Evolutionary conservation across 2,888 invertebrate genomes (phyloP).

Genomic region (Epicampocera succincta): DNA sequence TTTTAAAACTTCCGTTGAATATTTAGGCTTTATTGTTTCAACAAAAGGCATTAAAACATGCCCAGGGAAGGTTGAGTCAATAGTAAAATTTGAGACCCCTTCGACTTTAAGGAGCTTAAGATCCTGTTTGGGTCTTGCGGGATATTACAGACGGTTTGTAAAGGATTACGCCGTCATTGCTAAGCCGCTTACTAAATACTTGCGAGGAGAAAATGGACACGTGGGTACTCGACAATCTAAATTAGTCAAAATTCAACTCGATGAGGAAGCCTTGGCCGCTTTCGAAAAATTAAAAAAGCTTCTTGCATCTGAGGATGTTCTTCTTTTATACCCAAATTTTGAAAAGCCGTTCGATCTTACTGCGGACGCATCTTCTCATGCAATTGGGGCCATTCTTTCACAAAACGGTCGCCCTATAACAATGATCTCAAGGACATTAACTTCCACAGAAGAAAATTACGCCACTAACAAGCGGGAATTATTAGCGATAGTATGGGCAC

Average conservation of each 20-base stretch:
- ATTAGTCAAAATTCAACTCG: neutral
- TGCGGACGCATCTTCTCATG: no score
- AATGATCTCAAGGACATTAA: neutral
- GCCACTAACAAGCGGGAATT: neutral
- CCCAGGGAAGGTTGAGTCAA: neutral
- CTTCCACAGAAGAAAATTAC: neutral
- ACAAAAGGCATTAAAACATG: no score
- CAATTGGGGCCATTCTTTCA: no score
- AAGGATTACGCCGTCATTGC: no score
- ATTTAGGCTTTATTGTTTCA: no score
- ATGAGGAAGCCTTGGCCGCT: neutral
- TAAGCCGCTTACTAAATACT: neutral
- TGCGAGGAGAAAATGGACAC: neutral
- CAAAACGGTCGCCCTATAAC: neutral
- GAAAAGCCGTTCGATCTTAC: no score
- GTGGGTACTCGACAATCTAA: neutral
- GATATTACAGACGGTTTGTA: no score
- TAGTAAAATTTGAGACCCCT: no score
- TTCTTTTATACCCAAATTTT: slow-evolving; percentile 2
- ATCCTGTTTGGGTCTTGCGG: neutral
- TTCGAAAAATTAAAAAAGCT: slow-evolving; percentile 12
- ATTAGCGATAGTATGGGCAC: neutral
- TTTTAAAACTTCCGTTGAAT: no score
- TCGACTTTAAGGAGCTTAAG: neutral
- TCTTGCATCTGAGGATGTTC: neutral